Evolutionary conservation across 2,113 vertebrate species (phyloP), one percentile per base, ranked within the genome.

Genomic region (Hassar affinis): DNA sequence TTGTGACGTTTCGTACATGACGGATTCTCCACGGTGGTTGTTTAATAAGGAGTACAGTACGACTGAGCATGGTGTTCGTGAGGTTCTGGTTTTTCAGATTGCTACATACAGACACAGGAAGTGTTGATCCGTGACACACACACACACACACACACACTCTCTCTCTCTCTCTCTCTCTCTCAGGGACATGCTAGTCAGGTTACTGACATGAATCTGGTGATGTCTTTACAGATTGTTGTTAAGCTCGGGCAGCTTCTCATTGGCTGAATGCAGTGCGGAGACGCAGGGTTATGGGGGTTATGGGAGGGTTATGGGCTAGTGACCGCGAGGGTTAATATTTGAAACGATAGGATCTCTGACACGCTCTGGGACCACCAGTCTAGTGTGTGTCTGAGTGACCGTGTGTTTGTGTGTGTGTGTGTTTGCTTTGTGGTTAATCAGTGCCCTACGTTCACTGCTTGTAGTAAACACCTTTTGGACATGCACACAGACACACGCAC

Each of bases 381-480:
- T 2, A 42, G 38, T 42, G 38, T 3, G 38, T 42, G 38, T 42
- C 2, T 42, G 38, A 3, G 38, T 42, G 38, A 42, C 38, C 38
- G 74, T 22, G 77, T 78, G 64, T 83, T 59, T 81, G 80, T 8
- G 71, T 84, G 62, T 33, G 66, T 75, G 81, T 66, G 51, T 94
- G 92, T 95, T 94, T 95, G 91, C 86, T 92, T 89, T 91, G 78
- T 90, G 92, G 95, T 95, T 95, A 95, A 95, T 95, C 87, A 95
- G 92, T 95, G 93, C 84, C 56, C 81, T 86, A 74, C 77, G 38
- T 76, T 88, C 86, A 72, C 69, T 47, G 72, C 42, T 81, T 89
- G 91, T 92, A 93, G 93, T 93, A 90, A 91, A 90, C 89, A 62
- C 61, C 90, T 77, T 59, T 62, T 80, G 83, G 87, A 87, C 35